A percentile compares a stretch with the other conserved stretches of the same genome.
These are phyloP conservation scores for Morone saxatilis DNA, from an alignment of 2,113 vertebrate genomes.

Conservation along the genomic window DNA sequence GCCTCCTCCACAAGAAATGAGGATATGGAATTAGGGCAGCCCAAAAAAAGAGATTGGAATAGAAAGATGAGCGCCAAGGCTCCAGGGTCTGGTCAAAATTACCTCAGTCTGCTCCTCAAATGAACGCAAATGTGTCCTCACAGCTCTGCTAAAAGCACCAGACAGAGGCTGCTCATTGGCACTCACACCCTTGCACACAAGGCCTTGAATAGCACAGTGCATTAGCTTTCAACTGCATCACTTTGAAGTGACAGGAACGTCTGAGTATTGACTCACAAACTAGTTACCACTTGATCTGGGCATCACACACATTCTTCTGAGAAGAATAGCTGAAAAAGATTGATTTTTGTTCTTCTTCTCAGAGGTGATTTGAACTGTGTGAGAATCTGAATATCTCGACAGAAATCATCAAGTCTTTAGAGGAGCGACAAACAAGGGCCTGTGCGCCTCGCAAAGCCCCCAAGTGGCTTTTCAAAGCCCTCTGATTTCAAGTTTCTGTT, in stretches of 20 bases:
- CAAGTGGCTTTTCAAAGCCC: conserved; percentile 25
- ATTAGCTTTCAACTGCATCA: conserved; percentile 38
- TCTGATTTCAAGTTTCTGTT: conserved; percentile 48
- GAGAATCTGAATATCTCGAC: background rate
- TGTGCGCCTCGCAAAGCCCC: background rate
- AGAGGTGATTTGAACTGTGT: background rate
- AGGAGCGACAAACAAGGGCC: conserved; percentile 6
- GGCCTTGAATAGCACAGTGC: conserved; percentile 30
- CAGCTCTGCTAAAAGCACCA: conserved; percentile 42
- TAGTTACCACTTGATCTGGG: background rate
- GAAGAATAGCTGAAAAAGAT: background rate
- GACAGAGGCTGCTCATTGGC: conserved; percentile 8
- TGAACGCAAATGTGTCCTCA: conserved; percentile 61
- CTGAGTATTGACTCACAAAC: conserved; percentile 42
- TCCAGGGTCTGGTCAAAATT: conserved; percentile 71
- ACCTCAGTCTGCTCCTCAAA: conserved; percentile 70
- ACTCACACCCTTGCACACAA: conserved; percentile 7
- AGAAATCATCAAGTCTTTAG: conserved; percentile 25
- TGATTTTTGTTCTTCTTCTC: conserved; percentile 2
- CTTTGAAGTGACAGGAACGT: conserved; percentile 47
- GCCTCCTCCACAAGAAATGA: conserved; percentile 59
- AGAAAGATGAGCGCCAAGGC: conserved; percentile 67
- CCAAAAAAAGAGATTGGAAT: conserved; percentile 74
- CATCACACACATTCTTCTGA: conserved; percentile 6
- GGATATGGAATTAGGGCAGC: conserved; percentile 76